Evolutionary conservation across 2,888 invertebrate genomes (phyloP), one percentile per base, ranked within the genome.

Genomic region (Drosophila prolongata): DNA sequence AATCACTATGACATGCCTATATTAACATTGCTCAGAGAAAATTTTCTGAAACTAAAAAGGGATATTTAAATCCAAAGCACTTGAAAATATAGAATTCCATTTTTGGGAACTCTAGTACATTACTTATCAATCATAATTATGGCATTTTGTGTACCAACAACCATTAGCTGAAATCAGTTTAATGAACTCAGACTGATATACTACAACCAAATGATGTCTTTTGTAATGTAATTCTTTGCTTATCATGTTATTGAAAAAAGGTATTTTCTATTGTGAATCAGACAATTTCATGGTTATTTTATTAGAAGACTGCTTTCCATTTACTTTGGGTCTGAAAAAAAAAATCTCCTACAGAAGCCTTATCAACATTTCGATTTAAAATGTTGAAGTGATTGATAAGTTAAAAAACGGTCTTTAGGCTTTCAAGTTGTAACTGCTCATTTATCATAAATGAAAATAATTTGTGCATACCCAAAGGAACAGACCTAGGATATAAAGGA

Each of bases 151-250:
- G 6, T 11, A 47, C 30, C n/a, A 9, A 14, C 27, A 14, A 14
- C 47, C 11, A 11, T 34, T 47, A 47, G 16, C 47, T 16, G 30
- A 52, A 67, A 66, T 66, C 46, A 40, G 65, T 66, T 54, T n/a
- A 69, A 66, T 68, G 55, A 66, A 66, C 69, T 16, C 34, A 0
- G 14, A 24, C 16, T 43, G 42, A 42, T 42, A 16, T 42, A 54
- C 14, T n/a, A 16, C 8, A 11, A n/a, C 6, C 6, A 9, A 19
- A 10, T 34, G 19, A 19, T 30, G 47, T 47, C n/a, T 40, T 46
- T 19, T 30, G 14, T 9, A 30, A 40, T 62, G 65, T 50, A 64
- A 62, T 37, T 43, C 49, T 9, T 5, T 37, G 64, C 27, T 37
- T 62, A 43, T 64, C 64, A 38, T 24, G 6, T 40, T 27, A 30